These are phyloP conservation scores for Sepioteuthis lessoniana DNA, from an alignment of 2,888 invertebrate genomes.

Conservation along the genomic window DNA sequence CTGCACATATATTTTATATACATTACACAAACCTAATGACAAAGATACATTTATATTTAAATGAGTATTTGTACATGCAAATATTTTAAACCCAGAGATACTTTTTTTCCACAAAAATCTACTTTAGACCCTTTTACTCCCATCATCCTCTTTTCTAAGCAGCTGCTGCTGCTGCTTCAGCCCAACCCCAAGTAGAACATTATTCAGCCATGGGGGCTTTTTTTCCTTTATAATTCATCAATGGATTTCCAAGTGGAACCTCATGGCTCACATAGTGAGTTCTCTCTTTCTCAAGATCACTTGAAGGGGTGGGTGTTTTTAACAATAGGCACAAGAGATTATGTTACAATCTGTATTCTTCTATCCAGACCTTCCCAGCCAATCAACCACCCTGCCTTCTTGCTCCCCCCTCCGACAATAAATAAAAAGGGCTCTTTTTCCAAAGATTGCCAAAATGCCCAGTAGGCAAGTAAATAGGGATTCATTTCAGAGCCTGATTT, in stretches of 20 bases:
- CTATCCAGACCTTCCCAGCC: neutral
- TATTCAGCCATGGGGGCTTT: neutral
- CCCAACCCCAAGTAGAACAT: neutral
- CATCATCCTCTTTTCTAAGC: neutral
- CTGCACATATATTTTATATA: neutral
- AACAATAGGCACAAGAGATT: neutral
- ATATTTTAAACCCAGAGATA: neutral
- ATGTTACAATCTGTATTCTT: neutral
- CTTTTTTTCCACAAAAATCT: neutral
- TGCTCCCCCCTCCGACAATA: neutral
- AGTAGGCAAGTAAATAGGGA: neutral
- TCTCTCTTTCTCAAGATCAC: neutral
- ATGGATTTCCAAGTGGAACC: slow-evolving; percentile 33
- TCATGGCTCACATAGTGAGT: neutral
- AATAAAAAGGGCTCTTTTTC: neutral
- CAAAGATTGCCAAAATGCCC: neutral
- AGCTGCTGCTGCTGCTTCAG: neutral
- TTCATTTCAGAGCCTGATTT: neutral
- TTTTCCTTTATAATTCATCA: neutral
- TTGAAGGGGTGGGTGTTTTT: neutral
- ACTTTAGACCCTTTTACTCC: neutral
- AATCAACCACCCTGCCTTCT: neutral
- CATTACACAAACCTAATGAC: neutral
- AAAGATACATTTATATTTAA: neutral
- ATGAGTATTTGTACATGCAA: neutral